Percentiles rank a stretch among this genome's conserved stretches.
Conservation (phyloP, 2,113 vertebrate species). For the Copsychus sechellarum region DNA sequence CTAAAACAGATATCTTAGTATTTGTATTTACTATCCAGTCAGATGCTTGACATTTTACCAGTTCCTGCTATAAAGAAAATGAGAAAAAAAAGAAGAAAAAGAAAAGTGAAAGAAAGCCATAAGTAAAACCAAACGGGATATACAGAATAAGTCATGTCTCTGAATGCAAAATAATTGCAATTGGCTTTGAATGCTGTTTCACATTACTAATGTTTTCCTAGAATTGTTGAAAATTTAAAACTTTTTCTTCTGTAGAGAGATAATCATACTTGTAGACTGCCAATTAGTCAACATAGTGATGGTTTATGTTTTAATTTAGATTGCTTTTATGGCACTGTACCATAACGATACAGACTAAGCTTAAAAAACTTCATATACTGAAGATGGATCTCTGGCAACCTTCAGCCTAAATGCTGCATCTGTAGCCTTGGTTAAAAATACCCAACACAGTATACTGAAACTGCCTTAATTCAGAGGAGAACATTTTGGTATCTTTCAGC, state of each 20-base stretch:
- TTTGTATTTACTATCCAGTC: slow-evolving; percentile 11
- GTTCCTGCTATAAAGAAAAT: background rate
- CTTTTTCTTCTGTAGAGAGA: background rate
- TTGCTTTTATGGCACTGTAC: background rate
- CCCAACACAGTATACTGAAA: background rate
- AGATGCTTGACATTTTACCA: background rate
- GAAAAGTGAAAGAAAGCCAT: background rate
- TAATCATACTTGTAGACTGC: background rate
- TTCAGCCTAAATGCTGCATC: background rate
- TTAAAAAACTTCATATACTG: background rate
- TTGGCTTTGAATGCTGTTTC: background rate
- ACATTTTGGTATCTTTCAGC: background rate
- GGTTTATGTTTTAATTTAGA: slow-evolving; percentile 11
- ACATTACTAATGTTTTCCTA: background rate
- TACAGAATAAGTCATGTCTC: background rate
- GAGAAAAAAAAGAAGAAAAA: background rate
- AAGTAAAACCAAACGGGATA: background rate
- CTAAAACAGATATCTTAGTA: background rate
- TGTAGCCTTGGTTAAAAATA: background rate
- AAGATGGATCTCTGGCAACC: background rate
- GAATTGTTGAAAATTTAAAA: background rate
- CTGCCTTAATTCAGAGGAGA: background rate
- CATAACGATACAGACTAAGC: background rate
- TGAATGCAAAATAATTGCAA: background rate
- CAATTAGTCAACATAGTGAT: background rate